Evolutionary conservation across 2,888 invertebrate species (phyloP), one percentile per base, ranked within the genome.

Genomic region (Ormyrus thymus): DNA sequence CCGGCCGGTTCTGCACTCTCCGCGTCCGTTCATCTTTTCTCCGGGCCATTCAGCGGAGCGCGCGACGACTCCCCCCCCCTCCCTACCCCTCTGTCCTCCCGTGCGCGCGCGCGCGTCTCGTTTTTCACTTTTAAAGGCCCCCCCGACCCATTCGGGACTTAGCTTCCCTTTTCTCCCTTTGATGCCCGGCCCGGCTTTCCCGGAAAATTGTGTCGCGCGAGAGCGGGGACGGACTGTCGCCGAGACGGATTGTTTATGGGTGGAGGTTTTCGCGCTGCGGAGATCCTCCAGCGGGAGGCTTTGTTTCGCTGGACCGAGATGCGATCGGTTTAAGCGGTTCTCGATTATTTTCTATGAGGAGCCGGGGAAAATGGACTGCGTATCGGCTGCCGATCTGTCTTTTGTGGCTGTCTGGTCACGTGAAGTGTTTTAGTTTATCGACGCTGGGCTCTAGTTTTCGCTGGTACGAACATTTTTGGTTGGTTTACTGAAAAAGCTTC

Each of bases 1-100:
- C 64, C 77, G 65, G 58, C 77, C 77, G 71, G 77, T 77, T 77
- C 64, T 70, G 62, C 62, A 11, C 62, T 50, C 70, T 45, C 68
- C 53, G 51, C 51, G 70, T 15, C 70, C 50, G 11, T 59, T 59
- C 59, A 43, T 29, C 29, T 29, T 4, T 29, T 29, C 29, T 29
- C 29, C 46, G 69, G 43, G 48, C 59, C 65, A 29, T 65, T 50
- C 50, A n/a, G 62, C 62, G 7, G 48, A 10, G 11, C 13, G 11
- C 45, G 43, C 11, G 43, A 9, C 46, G 11, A 29, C 10, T n/a
- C 10, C 50, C 5, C 10, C 51, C 29, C 43, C 10, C n/a, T 59
- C 10, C 10, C 59, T 6, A 15, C 51, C 29, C 51, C 29, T 29
- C 65, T 65, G 29, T 50, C 51, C n/a, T n/a, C n/a, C n/a, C n/a